Base-by-base conservation (phyloP, 2,888 invertebrate genomes). In the Acleris laterana region DNA sequence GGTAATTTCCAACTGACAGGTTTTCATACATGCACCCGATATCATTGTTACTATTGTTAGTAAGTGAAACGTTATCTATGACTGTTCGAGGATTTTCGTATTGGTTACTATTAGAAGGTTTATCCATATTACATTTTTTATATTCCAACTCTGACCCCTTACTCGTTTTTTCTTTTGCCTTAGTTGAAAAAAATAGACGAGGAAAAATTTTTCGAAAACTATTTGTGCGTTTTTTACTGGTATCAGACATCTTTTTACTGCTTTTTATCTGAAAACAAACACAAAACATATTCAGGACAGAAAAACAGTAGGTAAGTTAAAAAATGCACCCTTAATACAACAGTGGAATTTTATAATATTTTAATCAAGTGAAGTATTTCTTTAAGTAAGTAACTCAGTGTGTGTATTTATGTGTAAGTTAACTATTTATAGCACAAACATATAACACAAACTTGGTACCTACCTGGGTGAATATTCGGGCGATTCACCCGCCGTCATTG, bases 11-110 rank as follows among this genome's bases (percentile, higher is more conserved):
- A 53, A 77, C 71, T 53, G 85, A 76, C 71, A 92, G 80, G 72
- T 92, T 92, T 84, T 92, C 92, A 72, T 92, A 92, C 73, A 90
- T 87, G 70, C 86, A 79, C 72, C 89, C 88, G 69, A 75, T 79
- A 75, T 79, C 80, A 64, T 72, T 73, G 42, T 73, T 69, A 16
- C 55, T 48, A 64, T 72, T 73, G 42, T 73, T 69, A 16, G 56
- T 48, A n/a, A 69, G 70, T 72, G 78, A 70, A 56, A 63, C 72
- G 64, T 72, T 72, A 68, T 77, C 81, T 72, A 82, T 84, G 55
- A 76, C 74, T 74, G 74, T 85, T 71, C 68, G 84, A 63, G 88
- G 88, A 73, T 80, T 85, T 68, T 88, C 85, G 78, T 91, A 90
- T 69, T 86, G 85, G 77, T 91, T 90, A 68, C 77, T 77, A 70